phyloP scores from a whole-genome alignment of 2,797 vertebrate genomes.

The Hydrophis major region DNA sequence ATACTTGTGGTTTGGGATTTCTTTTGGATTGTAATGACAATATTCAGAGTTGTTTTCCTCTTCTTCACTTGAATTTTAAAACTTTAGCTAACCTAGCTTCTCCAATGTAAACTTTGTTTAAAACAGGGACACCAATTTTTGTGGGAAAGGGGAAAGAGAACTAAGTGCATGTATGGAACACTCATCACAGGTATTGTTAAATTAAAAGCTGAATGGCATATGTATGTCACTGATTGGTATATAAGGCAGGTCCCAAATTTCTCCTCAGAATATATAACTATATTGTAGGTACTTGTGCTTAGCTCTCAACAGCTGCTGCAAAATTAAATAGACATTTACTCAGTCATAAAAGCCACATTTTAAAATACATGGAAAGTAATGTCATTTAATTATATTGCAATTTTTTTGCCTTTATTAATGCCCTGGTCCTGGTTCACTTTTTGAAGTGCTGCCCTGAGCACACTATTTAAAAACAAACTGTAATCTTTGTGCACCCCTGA shows the following conservation, averaged over 20 bases:
- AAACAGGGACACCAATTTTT: not conserved
- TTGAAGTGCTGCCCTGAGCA: not conserved
- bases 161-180: not conserved
- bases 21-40: not conserved
- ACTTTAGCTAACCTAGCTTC: not conserved
- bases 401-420: not conserved
- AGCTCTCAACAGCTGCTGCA: not conserved
- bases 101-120: not conserved
- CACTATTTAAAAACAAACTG: not conserved
- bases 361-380: not conserved
- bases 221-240: not conserved
- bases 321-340: not conserved
- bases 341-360: not conserved
- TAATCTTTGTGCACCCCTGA: not conserved
- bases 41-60: not conserved
- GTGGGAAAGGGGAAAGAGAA: not conserved
- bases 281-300: not conserved
- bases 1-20: not conserved
- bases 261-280: not conserved
- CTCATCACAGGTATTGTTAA: not conserved
- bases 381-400: not conserved
- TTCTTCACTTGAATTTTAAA: not conserved
- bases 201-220: not conserved
- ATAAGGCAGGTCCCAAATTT: not conserved
- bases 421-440: not conserved